Conservation (phyloP, 2,797 vertebrate genomes). For the Sarcophilus harrisii region DNA sequence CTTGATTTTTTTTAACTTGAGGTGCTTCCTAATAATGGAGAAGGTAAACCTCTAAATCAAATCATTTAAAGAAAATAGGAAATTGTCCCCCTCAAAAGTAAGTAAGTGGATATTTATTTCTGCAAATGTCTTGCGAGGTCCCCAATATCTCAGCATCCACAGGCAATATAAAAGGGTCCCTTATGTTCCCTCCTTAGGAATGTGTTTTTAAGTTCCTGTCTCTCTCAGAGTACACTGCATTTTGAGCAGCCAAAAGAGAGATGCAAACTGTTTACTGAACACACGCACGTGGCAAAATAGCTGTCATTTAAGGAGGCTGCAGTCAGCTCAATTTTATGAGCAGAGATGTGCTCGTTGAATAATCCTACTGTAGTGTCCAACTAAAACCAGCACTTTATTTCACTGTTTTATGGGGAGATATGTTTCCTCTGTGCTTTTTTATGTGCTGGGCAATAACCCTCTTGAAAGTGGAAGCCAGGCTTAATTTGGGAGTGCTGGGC, state of each 20-base stretch:
- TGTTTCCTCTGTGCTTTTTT: slow-evolving; percentile 73
- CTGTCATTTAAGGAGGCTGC: slow-evolving; percentile 75
- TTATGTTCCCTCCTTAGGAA: slow-evolving; percentile 75
- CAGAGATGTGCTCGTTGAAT: slow-evolving; percentile 66
- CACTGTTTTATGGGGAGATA: slow-evolving; percentile 74
- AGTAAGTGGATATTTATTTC: neutral
- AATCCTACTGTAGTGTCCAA: slow-evolving; percentile 61
- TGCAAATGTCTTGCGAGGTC: neutral
- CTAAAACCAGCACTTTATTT: slow-evolving; percentile 75
- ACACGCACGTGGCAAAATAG: slow-evolving; percentile 69
- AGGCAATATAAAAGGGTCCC: slow-evolving; percentile 74
- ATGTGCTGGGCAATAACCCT: slow-evolving; percentile 40
- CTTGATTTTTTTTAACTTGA: slow-evolving; percentile 73
- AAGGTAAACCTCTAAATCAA: slow-evolving; percentile 77
- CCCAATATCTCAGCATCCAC: slow-evolving; percentile 76
- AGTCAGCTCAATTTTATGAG: slow-evolving; percentile 68
- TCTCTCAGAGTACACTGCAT: slow-evolving; percentile 56
- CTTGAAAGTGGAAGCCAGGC: slow-evolving; percentile 38
- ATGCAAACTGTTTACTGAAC: slow-evolving; percentile 73
- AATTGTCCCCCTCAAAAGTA: slow-evolving; percentile 60
- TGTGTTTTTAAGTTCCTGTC: slow-evolving; percentile 66
- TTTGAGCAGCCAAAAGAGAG: slow-evolving; percentile 75
- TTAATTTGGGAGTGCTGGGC: slow-evolving; percentile 50
- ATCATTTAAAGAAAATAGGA: slow-evolving; percentile 77
- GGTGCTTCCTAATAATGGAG: slow-evolving; percentile 70